A percentile compares a stretch with the other conserved stretches of the same genome.
phyloP scores from a whole-genome alignment of 1,140 invertebrate species.

The Calephelis virginiensis region DNA sequence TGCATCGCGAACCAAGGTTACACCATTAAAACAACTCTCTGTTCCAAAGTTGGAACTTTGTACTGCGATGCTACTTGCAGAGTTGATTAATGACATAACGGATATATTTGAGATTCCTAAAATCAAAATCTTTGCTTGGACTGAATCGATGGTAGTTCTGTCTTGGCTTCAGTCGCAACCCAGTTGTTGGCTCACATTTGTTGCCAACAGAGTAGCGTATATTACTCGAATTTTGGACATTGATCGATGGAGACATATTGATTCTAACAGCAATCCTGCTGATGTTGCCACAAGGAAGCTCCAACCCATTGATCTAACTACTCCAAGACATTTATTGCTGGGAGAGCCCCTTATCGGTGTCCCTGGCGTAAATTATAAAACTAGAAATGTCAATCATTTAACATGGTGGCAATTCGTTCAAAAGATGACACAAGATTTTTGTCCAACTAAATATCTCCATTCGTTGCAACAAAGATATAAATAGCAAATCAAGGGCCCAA shows the following conservation, averaged over 20 bases:
- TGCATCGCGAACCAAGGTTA: slow-evolving; percentile 34
- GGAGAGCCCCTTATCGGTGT: slow-evolving; percentile 44
- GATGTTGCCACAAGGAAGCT: slow-evolving; percentile 57
- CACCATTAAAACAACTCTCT: slow-evolving; percentile 40
- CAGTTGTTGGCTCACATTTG: slow-evolving; percentile 43
- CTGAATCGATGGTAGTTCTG: slow-evolving; percentile 49
- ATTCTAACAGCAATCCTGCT: slow-evolving; percentile 48
- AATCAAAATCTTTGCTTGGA: slow-evolving; percentile 47
- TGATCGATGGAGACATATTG: slow-evolving; percentile 46
- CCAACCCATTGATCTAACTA: slow-evolving; percentile 24
- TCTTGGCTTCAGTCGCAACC: slow-evolving; percentile 41
- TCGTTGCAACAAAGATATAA: slow-evolving; percentile 36
- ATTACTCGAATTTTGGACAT: slow-evolving; percentile 46
- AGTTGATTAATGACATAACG: slow-evolving; percentile 28
- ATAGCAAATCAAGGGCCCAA: slow-evolving; percentile 26
- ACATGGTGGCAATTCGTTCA: slow-evolving; percentile 40
- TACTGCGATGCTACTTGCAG: slow-evolving; percentile 40
- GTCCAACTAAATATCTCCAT: slow-evolving; percentile 38
- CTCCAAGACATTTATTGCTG: slow-evolving; percentile 56
- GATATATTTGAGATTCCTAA: slow-evolving; percentile 40
- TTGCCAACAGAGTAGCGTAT: slow-evolving; percentile 58
- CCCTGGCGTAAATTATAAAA: slow-evolving; percentile 30
- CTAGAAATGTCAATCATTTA: slow-evolving; percentile 23
- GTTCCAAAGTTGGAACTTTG: slow-evolving; percentile 48
- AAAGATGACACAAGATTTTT: slow-evolving; percentile 36